Evolutionary conservation across 2,888 invertebrate species (phyloP).

Genomic region (Stegophylla sp.): DNA sequence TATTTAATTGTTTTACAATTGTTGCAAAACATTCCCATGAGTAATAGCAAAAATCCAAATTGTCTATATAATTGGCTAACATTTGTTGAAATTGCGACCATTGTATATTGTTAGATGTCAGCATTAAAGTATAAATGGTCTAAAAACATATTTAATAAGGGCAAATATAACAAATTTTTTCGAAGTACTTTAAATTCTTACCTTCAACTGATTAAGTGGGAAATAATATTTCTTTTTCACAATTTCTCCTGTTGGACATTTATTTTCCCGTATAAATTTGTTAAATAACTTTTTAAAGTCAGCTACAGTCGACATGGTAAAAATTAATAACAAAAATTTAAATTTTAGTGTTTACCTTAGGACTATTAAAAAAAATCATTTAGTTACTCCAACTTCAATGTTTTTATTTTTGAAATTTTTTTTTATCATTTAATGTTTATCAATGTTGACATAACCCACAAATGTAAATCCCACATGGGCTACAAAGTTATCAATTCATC

Average conservation of each 20-base stretch:
- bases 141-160: slow-evolving; percentile 6
- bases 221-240: slow-evolving; percentile 53
- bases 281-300: slow-evolving; percentile 32
- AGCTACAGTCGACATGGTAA: neutral
- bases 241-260: slow-evolving; percentile 37
- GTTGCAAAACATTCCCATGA: slow-evolving; percentile 55
- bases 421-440: neutral
- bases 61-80: slow-evolving; percentile 9
- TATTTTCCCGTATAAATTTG: slow-evolving; percentile 26
- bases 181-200: neutral
- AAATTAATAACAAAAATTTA: no score
- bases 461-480: slow-evolving; percentile 15
- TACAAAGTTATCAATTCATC: slow-evolving; percentile 3
- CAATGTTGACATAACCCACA: slow-evolving; percentile 3
- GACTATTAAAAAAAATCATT: no score
- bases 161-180: neutral
- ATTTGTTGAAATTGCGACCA: slow-evolving; percentile 51
- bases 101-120: slow-evolving; percentile 10
- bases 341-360: no score
- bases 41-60: slow-evolving; percentile 52
- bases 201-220: slow-evolving; percentile 32
- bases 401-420: neutral
- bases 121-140: slow-evolving; percentile 42
- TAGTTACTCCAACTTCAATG: neutral
- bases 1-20: slow-evolving; percentile 20